Conservation (phyloP, 92 coral and sea anemone genomes). For the Bergia puertoricense region DNA sequence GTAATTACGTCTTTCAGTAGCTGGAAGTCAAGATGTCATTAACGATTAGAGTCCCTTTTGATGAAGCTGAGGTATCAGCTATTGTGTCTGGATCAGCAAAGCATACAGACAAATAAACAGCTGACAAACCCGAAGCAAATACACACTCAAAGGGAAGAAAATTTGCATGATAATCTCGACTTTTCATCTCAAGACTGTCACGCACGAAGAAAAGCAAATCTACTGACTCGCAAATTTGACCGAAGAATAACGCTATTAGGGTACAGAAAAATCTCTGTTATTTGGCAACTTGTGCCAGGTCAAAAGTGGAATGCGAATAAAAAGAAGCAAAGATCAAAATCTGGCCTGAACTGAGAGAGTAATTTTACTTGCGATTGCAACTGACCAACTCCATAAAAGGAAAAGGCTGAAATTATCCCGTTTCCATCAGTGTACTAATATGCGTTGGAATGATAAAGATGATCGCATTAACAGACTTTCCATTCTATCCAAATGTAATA, state of each 20-base stretch:
- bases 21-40: conserved; percentile 1
- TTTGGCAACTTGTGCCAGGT: not conserved
- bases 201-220: not conserved
- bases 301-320: conserved; percentile 1
- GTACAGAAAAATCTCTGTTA: not conserved
- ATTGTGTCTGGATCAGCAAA: conserved; percentile 7
- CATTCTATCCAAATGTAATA: not conserved
- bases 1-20: conserved; percentile 11
- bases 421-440: not conserved
- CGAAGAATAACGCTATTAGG: not conserved
- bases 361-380: not conserved
- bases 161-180: conserved; percentile 14
- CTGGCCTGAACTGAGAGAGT: not conserved
- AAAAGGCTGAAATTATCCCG: not conserved
- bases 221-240: not conserved
- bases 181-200: conserved; percentile 19
- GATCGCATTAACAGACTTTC: not conserved
- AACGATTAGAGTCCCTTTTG: not conserved
- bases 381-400: conserved; percentile 29
- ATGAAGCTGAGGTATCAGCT: not conserved
- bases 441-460: conserved; percentile 15
- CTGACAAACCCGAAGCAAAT: not conserved
- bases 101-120: not conserved
- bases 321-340: not conserved
- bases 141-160: not conserved